Conservation (phyloP, 2,888 invertebrate genomes). For the Agrochola circellaris region DNA sequence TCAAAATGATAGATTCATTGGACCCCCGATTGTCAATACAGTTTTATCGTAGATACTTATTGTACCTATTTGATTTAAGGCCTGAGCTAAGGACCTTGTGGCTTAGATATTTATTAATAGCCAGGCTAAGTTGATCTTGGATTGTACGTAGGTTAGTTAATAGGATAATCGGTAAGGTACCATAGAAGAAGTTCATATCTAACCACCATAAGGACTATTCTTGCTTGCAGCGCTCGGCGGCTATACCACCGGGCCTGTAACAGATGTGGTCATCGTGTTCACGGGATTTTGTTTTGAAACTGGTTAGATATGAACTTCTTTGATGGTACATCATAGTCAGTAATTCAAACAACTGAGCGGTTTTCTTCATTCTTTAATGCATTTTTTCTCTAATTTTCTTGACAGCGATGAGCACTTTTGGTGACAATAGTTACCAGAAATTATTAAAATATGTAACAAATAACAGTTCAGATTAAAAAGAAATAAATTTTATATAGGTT, state of each 20-base stretch:
- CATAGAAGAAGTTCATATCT: no score
- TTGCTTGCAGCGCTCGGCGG: no score
- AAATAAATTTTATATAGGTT: conserved; percentile 83
- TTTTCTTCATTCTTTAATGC: conserved; percentile 91
- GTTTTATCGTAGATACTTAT: not conserved
- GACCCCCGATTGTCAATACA: not conserved
- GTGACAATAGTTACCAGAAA: conserved; percentile 92
- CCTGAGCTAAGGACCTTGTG: not conserved
- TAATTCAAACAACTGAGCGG: conserved; percentile 77
- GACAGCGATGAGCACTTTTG: conserved; percentile 94
- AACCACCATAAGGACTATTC: no score
- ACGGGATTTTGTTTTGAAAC: no score
- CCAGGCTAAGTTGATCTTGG: not conserved
- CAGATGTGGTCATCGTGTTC: no score
- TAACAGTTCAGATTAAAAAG: conserved; percentile 87
- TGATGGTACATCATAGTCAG: no score
- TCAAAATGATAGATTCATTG: not conserved
- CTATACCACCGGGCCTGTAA: no score
- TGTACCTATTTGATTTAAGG: not conserved
- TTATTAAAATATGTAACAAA: conserved; percentile 87
- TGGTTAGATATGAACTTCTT: no score
- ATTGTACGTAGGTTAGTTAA: no score
- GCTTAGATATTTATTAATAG: not conserved
- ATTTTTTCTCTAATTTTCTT: conserved; percentile 90
- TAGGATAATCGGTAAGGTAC: not conserved